phyloP scores from a whole-genome alignment of 2,797 vertebrate species.

The Pygocentrus nattereri region DNA sequence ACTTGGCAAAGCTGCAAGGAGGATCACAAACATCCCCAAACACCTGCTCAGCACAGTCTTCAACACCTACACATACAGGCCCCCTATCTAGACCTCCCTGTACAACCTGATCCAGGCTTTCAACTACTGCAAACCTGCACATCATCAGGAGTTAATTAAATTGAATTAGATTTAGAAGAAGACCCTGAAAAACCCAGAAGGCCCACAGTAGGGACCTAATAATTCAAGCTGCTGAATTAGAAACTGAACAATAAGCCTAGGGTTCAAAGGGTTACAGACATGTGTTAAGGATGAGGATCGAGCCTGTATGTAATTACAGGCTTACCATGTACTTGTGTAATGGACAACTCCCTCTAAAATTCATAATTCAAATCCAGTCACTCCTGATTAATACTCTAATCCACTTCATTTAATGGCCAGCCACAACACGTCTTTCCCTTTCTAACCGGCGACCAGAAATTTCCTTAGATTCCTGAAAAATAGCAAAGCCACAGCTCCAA shows the following conservation, averaged over 20 bases:
- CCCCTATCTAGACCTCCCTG: not conserved
- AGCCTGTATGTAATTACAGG: not conserved
- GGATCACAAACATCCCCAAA: constrained; percentile 25
- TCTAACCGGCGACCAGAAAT: not conserved
- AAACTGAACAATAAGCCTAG: not conserved
- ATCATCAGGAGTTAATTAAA: not conserved
- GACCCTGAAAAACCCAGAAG: not conserved
- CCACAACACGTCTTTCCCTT: not conserved
- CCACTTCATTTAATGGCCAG: not conserved
- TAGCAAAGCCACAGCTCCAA: constrained; percentile 15
- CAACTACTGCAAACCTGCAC: not conserved
- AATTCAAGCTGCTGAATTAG: too few species aligned
- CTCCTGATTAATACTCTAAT: not conserved
- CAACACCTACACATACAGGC: constrained; percentile 1
- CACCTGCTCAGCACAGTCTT: not conserved
- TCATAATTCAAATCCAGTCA: not conserved
- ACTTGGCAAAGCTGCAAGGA: constrained; percentile 27
- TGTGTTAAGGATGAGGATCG: not conserved
- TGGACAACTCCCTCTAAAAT: not conserved
- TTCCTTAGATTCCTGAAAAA: not conserved
- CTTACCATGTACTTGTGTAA: not conserved
- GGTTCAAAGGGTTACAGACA: not conserved
- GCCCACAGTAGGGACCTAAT: not conserved
- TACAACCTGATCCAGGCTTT: not conserved
- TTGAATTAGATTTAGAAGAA: not conserved